Conservation (phyloP, 2,888 invertebrate genomes). For the Nomada ferruginata region DNA sequence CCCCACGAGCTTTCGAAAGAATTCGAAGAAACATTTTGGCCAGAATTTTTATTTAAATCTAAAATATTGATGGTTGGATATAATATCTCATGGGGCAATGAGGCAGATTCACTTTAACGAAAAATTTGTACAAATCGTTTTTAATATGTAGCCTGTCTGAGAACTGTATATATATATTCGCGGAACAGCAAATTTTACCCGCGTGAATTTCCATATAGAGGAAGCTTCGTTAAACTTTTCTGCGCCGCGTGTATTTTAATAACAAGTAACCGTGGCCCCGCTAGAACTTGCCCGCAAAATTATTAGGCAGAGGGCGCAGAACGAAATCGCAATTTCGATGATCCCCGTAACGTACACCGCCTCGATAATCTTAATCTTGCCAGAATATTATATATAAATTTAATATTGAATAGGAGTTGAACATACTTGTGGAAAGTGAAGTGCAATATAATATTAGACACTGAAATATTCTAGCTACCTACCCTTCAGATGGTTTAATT, state of each 20-base stretch:
- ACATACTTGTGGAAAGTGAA: too few species aligned
- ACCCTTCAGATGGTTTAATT: neutral
- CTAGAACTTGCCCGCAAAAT: slow-evolving; percentile 9
- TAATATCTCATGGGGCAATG: neutral
- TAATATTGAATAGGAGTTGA: neutral
- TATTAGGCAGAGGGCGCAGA: slow-evolving; percentile 29
- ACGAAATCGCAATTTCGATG: neutral
- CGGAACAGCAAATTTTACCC: neutral
- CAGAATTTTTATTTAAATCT: too few species aligned
- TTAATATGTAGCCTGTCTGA: slow-evolving; percentile 22
- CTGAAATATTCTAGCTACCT: too few species aligned
- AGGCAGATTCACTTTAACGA: neutral
- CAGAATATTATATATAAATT: neutral
- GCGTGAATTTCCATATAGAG: slow-evolving; percentile 40
- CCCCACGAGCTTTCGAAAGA: neutral
- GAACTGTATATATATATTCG: neutral
- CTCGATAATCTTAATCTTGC: neutral
- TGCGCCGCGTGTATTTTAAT: slow-evolving; percentile 50
- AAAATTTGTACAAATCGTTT: slow-evolving; percentile 26
- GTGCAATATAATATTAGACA: neutral
- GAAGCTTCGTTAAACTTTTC: slow-evolving; percentile 49
- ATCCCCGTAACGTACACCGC: neutral
- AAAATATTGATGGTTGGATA: neutral
- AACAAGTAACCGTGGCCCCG: slow-evolving; percentile 33
- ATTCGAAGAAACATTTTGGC: too few species aligned